Conservation (phyloP, 1,140 invertebrate species). For the Prorops nasuta region DNA sequence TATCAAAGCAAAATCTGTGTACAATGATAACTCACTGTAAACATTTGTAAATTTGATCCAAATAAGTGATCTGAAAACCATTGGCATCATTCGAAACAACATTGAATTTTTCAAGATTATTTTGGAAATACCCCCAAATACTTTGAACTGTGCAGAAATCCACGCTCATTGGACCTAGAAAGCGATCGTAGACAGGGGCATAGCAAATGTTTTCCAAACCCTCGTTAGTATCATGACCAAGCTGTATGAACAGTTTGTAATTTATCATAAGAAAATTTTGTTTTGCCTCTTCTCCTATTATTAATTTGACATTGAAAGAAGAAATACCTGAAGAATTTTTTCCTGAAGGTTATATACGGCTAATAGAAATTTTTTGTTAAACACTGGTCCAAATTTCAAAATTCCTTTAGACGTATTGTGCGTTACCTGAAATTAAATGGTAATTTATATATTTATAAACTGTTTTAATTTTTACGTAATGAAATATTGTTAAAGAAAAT, state of each 20-base stretch:
- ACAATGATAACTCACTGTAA: conserved; percentile 40
- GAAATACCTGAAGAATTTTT: conserved; percentile 56
- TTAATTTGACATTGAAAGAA: conserved; percentile 4
- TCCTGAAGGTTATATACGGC: conserved; percentile 66
- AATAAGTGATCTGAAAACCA: conserved; percentile 42
- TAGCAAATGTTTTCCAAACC: conserved; percentile 79
- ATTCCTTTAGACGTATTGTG: conserved; percentile 35
- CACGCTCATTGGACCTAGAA: conserved; percentile 50
- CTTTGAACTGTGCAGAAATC: conserved; percentile 78
- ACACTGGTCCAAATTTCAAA: conserved; percentile 65
- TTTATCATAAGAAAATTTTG: conserved; percentile 5
- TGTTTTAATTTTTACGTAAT: not conserved
- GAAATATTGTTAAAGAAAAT: conserved; percentile 42
- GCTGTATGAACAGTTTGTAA: conserved; percentile 27
- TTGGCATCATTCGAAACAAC: not conserved
- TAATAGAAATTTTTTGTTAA: conserved; percentile 68
- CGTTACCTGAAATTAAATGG: conserved; percentile 13
- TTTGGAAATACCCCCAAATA: conserved; percentile 78
- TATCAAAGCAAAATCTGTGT: not conserved
- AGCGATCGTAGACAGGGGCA: conserved; percentile 73
- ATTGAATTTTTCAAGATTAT: conserved; percentile 58
- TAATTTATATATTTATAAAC: no score
- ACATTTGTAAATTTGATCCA: conserved; percentile 55
- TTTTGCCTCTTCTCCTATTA: conserved; percentile 5
- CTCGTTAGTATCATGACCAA: conserved; percentile 49